Base-by-base conservation (phyloP, 2,888 invertebrate genomes). In the Lottia scabra region DNA sequence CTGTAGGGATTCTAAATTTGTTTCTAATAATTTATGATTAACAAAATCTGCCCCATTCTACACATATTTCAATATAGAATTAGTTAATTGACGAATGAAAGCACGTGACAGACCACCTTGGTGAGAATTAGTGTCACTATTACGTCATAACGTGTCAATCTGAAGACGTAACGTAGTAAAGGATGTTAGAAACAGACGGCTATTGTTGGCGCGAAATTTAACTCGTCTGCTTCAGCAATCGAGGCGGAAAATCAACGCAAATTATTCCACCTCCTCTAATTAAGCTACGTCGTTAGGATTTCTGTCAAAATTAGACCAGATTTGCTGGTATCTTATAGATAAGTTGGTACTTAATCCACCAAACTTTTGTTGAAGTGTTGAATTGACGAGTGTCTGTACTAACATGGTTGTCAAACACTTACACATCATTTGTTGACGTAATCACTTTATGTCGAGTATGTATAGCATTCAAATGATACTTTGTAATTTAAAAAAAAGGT, bases 81-180 rank as follows among this genome's bases (percentile, higher is more conserved):
- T 56, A 23, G 23, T 23, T 56, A 56, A 56, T 56, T 56, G 56
- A 56, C 15, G 23, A 23, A 56, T 23, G n/a, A 23, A 23, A 56
- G 23, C 56, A 56, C 56, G 56, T 56, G 56, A 56, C 38, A 56
- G 56, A 56, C 56, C 56, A 56, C 56, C 56, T 56, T 56, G 56
- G 23, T 19, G 56, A 23, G 56, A 56, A 56, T 56, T 56, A 56
- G 56, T 56, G 56, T 56, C 56, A 56, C 16, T 23, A 19, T 56
- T 56, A 56, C 19, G 56, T 56, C 56, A 56, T 56, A 56, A 56
- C 56, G 56, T 56, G 56, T 56, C 56, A 56, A 56, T 38, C 38
- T 56, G 56, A 56, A 23, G 56, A 56, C 56, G 56, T 56, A 56
- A 56, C 19, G 23, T 56, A 23, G 56, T 13, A 23, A 19, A 23